Evolutionary conservation across 2,797 vertebrate species (phyloP), one percentile per base, ranked within the genome.

Genomic region (Channallabes apus): DNA sequence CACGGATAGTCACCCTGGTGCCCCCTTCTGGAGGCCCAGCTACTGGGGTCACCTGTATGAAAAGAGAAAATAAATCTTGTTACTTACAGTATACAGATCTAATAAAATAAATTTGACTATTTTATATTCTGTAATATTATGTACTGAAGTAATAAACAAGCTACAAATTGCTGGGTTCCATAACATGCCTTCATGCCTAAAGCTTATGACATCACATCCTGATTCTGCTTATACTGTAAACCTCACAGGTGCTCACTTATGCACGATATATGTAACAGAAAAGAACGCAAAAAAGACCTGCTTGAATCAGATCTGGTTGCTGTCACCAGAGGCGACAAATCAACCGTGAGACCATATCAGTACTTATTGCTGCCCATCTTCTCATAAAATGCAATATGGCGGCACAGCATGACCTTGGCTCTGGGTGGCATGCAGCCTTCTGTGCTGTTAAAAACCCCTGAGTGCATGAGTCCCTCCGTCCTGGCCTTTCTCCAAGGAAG

Each of bases 21-120:
- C 98, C 98, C 88, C 98, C 98, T 90, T 99, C 97, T 0, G 97
- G 98, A 1, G 98, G 98, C 51, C 98, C 98, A 0, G 98, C 97
- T 84, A 97, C 95, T 0, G 98, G 99, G 46, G 97, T 95, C 91
- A 99, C 97, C 98, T 96, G 64, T n/a, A 85, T n/a, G 15, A 27
- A 67, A 75, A 58, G 51, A 41, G 14, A 56, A 15, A 73, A 64
- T 51, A 8, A n/a, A 22, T 24, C 7, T 58, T 59, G 54, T 73
- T 35, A 61, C 18, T 75, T 56, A 51, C 1, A 7, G n/a, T n/a
- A 61, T 51, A 58, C 38, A 46, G 35, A 17, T 82, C 4, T 65
- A 29, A 64, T 20, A 64, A 3, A 54, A 3, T 1, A 51, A 41
- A 51, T 18, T n/a, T 1, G 8, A 75, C 54, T 46, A 22, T 9